A percentile compares a stretch with the other conserved stretches of the same genome.
Evolutionary conservation across 2,888 invertebrate species (phyloP).

Genomic region (Lepidochitona cinerea): DNA sequence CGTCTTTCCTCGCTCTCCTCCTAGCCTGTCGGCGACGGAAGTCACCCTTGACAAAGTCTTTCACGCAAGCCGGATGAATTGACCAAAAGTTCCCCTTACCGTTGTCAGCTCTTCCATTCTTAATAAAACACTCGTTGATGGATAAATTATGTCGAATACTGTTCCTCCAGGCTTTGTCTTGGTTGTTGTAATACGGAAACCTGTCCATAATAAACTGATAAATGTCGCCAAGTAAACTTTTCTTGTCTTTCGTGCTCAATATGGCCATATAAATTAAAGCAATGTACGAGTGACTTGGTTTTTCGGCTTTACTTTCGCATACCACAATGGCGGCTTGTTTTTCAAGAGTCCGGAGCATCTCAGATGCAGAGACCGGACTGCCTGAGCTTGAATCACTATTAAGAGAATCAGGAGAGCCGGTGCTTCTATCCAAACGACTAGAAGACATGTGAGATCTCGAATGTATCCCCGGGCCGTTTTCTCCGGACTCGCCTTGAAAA

Average conservation of each 20-base stretch:
- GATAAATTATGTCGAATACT: conserved; percentile 66
- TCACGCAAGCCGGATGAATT: conserved; percentile 96
- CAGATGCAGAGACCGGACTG: neutral
- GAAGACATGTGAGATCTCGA: too few relatives aligned
- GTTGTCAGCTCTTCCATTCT: conserved; percentile 74
- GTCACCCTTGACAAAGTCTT: conserved; percentile 96
- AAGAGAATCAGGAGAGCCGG: neutral
- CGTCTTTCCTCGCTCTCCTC: conserved; percentile 78
- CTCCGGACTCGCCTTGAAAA: too few relatives aligned
- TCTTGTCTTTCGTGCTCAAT: conserved; percentile 53
- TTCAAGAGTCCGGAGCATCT: neutral
- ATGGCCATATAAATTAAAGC: conserved; percentile 69
- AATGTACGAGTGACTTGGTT: conserved; percentile 65
- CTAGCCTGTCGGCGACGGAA: conserved; percentile 96
- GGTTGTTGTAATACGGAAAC: conserved; percentile 62
- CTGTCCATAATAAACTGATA: conserved; percentile 65
- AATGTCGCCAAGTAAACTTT: conserved; percentile 65
- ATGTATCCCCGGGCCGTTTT: too few relatives aligned
- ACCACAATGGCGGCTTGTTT: neutral
- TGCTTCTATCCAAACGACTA: neutral
- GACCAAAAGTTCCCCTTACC: conserved; percentile 99
- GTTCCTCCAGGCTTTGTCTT: conserved; percentile 66
- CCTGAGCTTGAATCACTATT: neutral
- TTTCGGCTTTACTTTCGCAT: conserved; percentile 24
- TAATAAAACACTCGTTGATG: conserved; percentile 67